Evolutionary conservation across 1,140 invertebrate species (phyloP), one percentile per base, ranked within the genome.

Genomic region (Cyclina sinensis): DNA sequence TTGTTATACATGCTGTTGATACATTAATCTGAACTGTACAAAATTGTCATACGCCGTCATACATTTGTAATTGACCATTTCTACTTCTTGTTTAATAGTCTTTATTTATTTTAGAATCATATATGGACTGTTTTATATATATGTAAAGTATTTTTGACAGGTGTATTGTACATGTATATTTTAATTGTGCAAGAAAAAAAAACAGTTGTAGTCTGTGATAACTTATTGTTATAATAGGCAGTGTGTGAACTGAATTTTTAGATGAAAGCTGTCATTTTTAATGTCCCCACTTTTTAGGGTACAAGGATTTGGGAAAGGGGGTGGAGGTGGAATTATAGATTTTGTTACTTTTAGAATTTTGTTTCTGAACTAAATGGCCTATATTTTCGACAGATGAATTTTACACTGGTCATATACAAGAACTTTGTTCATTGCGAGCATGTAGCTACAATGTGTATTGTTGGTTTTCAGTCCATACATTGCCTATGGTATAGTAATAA

Each of bases 91-190:
- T 37, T 78, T 70, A 70, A 70, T 81, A 57, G 32, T 59, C 43
- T 79, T 57, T 62, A 84, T 73, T 84, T 84, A 73, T 84, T 84
- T 84, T 84, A 84, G 35, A 48, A 84, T 54, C 30, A 74, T 84
- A 73, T 73, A 51, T 84, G 82, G 82, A 84, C 32, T 84, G 82
- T 84, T 84, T 48, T 74, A 84, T 73, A 65, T 27, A 68, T 84
- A 27, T 78, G 48, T 48, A 39, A 74, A 51, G 1, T 78, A 51
- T 78, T 46, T 82, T 46, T 68, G 51, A 68, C 76, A 54, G 46
- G 57, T 65, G 59, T 82, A 68, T 5, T 16, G 80, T 65, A 82
- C 30, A 81, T 16, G 80, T 65, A 82, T 46, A 81, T 81, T 81
- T 65, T 82, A 68, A 46, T 62, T 43, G 54, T 82, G 74, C 74